These are phyloP conservation scores for Synergus laeviventris DNA, from an alignment of 2,888 invertebrate species.

Conservation along the genomic window DNA sequence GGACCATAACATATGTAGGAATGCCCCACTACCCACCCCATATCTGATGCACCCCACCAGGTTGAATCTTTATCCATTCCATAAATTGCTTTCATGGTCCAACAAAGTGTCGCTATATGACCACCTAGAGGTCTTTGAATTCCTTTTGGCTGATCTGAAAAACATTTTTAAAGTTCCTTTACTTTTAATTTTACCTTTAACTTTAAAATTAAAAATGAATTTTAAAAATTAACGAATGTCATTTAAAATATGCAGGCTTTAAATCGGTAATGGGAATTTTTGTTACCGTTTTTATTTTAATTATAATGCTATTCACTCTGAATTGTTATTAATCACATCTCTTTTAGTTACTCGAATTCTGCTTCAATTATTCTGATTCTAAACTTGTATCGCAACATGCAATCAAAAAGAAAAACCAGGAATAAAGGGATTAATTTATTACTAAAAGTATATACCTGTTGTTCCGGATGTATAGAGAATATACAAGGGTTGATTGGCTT, in stretches of 20 bases:
- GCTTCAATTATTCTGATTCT: constrained; percentile 14
- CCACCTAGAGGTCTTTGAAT: constrained; percentile 92
- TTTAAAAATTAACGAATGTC: no score
- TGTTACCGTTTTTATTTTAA: constrained; percentile 1
- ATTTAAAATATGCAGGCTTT: no score
- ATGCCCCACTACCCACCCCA: constrained; percentile 96
- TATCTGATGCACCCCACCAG: constrained; percentile 95
- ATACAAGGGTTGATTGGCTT: constrained; percentile 93
- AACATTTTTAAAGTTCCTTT: not conserved
- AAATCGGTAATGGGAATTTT: not conserved
- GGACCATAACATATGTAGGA: constrained; percentile 97
- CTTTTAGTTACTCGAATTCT: constrained; percentile 17
- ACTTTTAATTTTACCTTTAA: no score
- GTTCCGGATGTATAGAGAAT: constrained; percentile 95
- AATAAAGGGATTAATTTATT: constrained; percentile 7
- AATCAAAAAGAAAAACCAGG: not conserved
- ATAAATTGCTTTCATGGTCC: constrained; percentile 90
- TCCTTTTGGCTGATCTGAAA: constrained; percentile 83
- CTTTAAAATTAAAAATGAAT: no score
- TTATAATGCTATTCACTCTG: constrained; percentile 4
- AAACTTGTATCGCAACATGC: not conserved
- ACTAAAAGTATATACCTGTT: constrained; percentile 78
- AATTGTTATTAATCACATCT: constrained; percentile 13
- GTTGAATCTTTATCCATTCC: constrained; percentile 86
- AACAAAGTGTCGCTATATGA: constrained; percentile 90